Conservation (phyloP, 2,888 invertebrate genomes). For the Drosophila phalerata region DNA sequence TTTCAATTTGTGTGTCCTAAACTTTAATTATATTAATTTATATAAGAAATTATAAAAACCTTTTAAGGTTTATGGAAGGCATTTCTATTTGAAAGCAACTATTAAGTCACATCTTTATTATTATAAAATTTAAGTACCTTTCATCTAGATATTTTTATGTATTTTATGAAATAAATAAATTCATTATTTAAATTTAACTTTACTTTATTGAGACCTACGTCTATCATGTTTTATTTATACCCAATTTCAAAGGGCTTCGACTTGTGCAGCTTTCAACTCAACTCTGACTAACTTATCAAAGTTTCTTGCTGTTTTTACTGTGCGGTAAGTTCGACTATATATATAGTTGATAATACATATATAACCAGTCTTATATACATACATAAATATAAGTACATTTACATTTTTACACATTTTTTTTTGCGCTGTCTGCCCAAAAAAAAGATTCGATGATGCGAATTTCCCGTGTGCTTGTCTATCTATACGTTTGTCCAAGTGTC, state of each 20-base stretch:
- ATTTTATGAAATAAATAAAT: neutral
- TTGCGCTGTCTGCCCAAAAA: slow-evolving; percentile 53
- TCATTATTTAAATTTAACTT: neutral
- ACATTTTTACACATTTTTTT: slow-evolving; percentile 17
- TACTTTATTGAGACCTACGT: neutral
- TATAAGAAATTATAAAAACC: no score
- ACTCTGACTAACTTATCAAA: slow-evolving; percentile 5
- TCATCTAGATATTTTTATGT: no score
- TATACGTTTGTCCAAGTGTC: slow-evolving; percentile 1
- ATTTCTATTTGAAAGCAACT: no score
- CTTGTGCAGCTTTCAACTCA: neutral
- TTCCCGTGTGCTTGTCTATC: slow-evolving; percentile 12
- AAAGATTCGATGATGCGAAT: slow-evolving; percentile 31
- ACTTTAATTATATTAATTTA: no score
- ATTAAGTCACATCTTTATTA: no score
- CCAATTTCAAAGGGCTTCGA: neutral
- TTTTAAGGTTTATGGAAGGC: no score
- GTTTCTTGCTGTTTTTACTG: slow-evolving; percentile 17
- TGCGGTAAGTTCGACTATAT: slow-evolving; percentile 18
- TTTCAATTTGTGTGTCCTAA: no score
- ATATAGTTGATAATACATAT: neutral
- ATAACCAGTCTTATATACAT: neutral
- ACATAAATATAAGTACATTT: neutral
- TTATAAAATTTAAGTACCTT: no score
- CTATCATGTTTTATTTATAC: slow-evolving; percentile 3